Base-by-base conservation (phyloP, 2,113 vertebrate genomes). In the Chaetura pelagica region DNA sequence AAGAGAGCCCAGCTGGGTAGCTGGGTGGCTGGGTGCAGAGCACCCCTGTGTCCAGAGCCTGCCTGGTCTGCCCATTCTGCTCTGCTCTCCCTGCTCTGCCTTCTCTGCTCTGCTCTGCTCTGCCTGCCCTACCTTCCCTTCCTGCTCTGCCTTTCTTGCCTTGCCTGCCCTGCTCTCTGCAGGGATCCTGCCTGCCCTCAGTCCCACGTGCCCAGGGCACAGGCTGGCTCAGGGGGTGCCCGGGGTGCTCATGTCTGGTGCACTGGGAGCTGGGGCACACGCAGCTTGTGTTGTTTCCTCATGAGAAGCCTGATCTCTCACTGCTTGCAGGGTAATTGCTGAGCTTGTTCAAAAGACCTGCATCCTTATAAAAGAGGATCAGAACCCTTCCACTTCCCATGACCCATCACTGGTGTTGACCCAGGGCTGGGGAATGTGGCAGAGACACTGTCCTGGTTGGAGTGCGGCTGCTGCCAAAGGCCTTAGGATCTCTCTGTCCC, bases 251-350 rank as follows among this genome's bases (percentile, higher is more conserved):
- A 42, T 9, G 40, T 9, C 40, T 42, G 40, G 40, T 12, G 40
- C 40, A 42, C 40, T 13, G 44, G 44, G 16, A 46, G 44, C 18
- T 7, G 18, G 26, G 59, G 26, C 30, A 12, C 30, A 5, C 10
- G 20, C 12, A 17, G 21, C 26, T 4, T 15, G 24, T 21, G 6
- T 51, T 0, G 0, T 52, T 78, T 66, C 23, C 38, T 52, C 20
- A 27, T 27, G 32, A 46, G 44, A 59, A 66, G 20, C 7, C 13
- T 46, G 5, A 38, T 34, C 29, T 58, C 6, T 2, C 44, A 40
- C 63, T 77, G 29, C 20, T 54, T 59, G 29, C 26, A 27, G 40
- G 55, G 4, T 34, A 19, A 42, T 29, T 72, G 26, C n/a, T 21
- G n/a, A 38, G 27, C 26, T 13, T 13, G 44, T 59, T 82, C 38